A percentile compares a stretch with the other conserved stretches of the same genome.
Evolutionary conservation across 2,797 vertebrate species (phyloP).

Genomic region (Helicolenus hilgendorfi): DNA sequence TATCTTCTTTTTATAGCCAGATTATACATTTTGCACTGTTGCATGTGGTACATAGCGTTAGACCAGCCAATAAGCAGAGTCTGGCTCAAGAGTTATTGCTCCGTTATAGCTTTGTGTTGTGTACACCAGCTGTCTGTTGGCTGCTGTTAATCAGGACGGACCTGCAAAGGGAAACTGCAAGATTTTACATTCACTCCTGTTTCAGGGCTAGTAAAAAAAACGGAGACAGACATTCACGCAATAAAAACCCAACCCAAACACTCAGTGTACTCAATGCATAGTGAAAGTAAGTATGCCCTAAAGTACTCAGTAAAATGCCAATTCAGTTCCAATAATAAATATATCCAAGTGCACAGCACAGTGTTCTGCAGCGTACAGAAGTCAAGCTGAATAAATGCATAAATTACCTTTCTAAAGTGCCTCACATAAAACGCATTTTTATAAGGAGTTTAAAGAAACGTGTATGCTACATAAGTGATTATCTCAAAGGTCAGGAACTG

Average conservation of each 20-base stretch:
- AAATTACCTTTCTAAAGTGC: neutral
- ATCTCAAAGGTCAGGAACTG: conserved; percentile 16
- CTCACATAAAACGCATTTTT: neutral
- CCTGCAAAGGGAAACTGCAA: neutral
- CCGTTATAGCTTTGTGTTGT: neutral
- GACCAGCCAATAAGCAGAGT: neutral
- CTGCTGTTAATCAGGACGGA: neutral
- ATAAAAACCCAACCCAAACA: neutral
- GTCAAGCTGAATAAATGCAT: neutral
- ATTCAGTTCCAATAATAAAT: neutral
- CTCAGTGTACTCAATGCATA: neutral
- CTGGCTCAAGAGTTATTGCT: neutral
- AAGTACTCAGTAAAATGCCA: neutral
- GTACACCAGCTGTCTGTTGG: neutral
- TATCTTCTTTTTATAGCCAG: neutral
- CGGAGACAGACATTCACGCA: neutral
- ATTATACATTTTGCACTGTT: neutral
- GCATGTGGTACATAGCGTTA: conserved; percentile 6
- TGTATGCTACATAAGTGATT: neutral
- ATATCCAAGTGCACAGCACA: neutral
- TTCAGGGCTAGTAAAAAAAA: neutral
- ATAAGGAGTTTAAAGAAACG: neutral
- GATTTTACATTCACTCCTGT: neutral
- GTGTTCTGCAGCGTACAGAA: neutral
- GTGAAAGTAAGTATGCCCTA: neutral